phyloP scores from a whole-genome alignment of 2,888 invertebrate genomes.

The Branchellion lobata region DNA sequence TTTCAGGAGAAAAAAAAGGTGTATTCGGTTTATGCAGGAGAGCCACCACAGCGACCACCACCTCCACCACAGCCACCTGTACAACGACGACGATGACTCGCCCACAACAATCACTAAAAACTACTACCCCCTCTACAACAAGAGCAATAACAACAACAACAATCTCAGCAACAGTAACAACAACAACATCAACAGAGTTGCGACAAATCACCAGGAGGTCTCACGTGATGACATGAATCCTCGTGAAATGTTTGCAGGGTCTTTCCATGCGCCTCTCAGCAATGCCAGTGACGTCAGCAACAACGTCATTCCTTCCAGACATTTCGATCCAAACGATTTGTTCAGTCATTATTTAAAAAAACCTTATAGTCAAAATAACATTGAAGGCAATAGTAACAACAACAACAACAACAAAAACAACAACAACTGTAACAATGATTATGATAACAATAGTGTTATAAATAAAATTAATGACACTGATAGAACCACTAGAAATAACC shows the following conservation, averaged over 20 bases:
- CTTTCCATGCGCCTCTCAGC: background rate
- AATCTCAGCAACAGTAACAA: background rate
- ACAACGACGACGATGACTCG: background rate
- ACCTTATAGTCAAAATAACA: background rate
- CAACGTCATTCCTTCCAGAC: background rate
- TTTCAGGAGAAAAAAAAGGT: constrained; percentile 65
- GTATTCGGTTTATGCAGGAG: constrained; percentile 60
- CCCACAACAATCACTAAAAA: background rate
- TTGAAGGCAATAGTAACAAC: background rate
- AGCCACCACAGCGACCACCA: constrained; percentile 54
- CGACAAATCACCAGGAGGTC: background rate
- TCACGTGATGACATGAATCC: constrained; percentile 16
- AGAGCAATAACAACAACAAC: background rate
- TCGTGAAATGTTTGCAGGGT: background rate
- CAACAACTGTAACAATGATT: background rate
- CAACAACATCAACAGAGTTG: background rate
- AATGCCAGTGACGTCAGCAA: background rate
- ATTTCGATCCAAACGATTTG: background rate
- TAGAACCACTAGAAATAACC: background rate
- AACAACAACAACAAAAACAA: background rate
- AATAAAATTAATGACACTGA: constrained; percentile 13
- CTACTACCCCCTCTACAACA: background rate
- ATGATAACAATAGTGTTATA: background rate
- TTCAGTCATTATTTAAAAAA: background rate
- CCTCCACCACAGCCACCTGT: constrained; percentile 47